Evolutionary conservation across 2,888 invertebrate genomes (phyloP), one percentile per base, ranked within the genome.

Genomic region (Nemotelus pantherinus): DNA sequence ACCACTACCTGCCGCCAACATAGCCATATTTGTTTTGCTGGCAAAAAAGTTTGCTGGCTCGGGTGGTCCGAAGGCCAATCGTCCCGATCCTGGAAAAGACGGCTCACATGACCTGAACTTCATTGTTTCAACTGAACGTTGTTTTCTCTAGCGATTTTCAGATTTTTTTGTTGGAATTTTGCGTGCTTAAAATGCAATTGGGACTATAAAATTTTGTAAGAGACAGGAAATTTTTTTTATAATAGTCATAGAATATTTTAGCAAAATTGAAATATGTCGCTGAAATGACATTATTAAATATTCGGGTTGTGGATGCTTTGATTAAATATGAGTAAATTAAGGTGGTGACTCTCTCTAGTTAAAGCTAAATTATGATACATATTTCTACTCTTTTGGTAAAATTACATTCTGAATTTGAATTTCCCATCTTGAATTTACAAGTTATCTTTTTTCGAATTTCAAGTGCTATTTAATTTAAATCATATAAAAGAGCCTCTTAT

Each of bases 1-100:
- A 50, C 65, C 76, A 64, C 76, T 76, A 25, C 39, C 9, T 43
- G 76, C 76, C 5, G 63, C 65, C 53, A 76, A 43, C 47, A 64
- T 39, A 10, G 64, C 53, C 76, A 76, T 76, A 5, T 41, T 43
- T n/a, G 3, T 2, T 53, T 65, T 76, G 44, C 50, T 65, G 7
- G 50, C 64, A 50, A 76, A 76, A 44, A 76, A 64, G 4, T 25
- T 44, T 45, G 55, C 44, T 2, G 63, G 58, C 25, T 39, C 6
- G 25, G 25, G 58, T 25, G 74, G 55, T 43, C 41, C 44, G 43
- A 71, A n/a, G 4, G 71, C 53, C 2, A 71, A 57, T n/a, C 71
- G 71, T 3, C 71, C 74, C 39, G 74, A 48, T 47, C 63, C 48
- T 10, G 48, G 5, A 60, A 60, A 74, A 41, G 48, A 58, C 63